phyloP scores from a whole-genome alignment of 2,888 invertebrate genomes.

The Boloria selene region DNA sequence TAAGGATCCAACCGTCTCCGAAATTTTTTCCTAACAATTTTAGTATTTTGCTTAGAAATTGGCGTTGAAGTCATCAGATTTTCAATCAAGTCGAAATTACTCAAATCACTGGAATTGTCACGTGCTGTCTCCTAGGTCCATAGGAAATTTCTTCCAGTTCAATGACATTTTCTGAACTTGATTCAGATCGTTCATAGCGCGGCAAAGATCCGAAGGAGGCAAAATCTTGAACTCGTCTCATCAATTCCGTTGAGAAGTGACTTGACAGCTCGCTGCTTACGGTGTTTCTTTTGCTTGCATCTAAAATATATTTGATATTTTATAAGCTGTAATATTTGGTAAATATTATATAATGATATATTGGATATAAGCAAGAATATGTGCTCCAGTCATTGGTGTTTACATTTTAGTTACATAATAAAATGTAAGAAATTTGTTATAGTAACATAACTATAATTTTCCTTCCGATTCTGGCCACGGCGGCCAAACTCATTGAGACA shows the following conservation, averaged over 20 bases:
- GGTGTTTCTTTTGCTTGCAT: slow-evolving; percentile 9
- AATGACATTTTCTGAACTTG: neutral
- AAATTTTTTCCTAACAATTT: neutral
- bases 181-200: neutral
- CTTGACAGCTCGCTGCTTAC: neutral
- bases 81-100: no score
- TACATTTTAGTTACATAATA: no score
- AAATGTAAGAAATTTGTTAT: no score
- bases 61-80: slow-evolving; percentile 22
- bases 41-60: slow-evolving; percentile 2
- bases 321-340: neutral
- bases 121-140: neutral
- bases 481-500: no score
- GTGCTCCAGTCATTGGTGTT: no score
- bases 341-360: no score
- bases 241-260: slow-evolving; percentile 10
- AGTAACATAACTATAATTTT: no score
- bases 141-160: neutral
- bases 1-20: slow-evolving; percentile 8
- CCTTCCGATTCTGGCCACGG: no score
- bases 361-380: no score
- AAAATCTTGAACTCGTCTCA: slow-evolving; percentile 6
- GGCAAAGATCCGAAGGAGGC: slow-evolving; percentile 2
- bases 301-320: slow-evolving; percentile 19
- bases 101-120: neutral